Percentiles rank a stretch among this genome's conserved stretches.
phyloP scores from a whole-genome alignment of 2,113 vertebrate genomes.

The Raja brachyura region DNA sequence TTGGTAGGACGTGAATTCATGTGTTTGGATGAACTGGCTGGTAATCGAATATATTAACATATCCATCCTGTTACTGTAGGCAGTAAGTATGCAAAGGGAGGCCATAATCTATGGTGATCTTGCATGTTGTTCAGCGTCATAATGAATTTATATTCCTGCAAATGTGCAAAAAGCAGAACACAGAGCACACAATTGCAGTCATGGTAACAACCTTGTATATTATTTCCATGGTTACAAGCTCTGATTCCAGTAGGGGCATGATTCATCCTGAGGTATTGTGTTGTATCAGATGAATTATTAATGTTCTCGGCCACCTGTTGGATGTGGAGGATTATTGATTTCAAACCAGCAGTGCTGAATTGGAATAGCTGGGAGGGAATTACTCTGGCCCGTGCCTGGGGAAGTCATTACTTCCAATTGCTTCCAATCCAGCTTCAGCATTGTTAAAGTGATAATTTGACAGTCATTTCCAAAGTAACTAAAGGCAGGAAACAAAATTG shows the following conservation, averaged over 20 bases:
- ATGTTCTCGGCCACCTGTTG: not conserved
- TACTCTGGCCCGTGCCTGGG: not conserved
- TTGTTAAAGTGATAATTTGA: not conserved
- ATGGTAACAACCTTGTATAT: slow-evolving; percentile 14
- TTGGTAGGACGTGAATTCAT: no score
- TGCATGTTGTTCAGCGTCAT: not conserved
- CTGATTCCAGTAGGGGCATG: not conserved
- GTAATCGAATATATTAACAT: no score
- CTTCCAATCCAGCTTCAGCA: not conserved
- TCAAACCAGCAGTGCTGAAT: not conserved
- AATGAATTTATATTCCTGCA: no score
- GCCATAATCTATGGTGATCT: not conserved
- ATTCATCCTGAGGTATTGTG: not conserved
- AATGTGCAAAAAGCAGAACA: not conserved
- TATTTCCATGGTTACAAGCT: not conserved
- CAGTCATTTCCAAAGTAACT: no score
- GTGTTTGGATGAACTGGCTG: no score
- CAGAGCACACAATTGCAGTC: not conserved
- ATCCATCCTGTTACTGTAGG: no score
- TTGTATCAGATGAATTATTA: not conserved
- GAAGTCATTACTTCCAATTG: not conserved
- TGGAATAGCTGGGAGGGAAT: not conserved
- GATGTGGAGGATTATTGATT: not conserved
- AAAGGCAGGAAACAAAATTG: not conserved
- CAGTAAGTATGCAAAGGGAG: no score